These are phyloP conservation scores for Aphelocoma coerulescens DNA, from an alignment of 2,113 vertebrate genomes.

Conservation along the genomic window DNA sequence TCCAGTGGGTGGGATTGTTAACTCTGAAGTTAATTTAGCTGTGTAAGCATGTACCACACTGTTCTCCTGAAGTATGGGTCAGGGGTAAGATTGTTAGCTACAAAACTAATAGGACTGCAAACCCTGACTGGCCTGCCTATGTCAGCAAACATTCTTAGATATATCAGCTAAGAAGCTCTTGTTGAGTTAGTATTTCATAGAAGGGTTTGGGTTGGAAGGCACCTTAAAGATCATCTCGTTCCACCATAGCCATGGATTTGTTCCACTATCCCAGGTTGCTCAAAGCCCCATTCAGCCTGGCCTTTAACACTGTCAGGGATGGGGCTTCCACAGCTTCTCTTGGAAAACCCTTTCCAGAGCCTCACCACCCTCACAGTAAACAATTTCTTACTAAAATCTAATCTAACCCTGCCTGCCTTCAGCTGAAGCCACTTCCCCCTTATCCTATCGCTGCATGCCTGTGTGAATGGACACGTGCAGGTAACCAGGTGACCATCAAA, in stretches of 20 bases:
- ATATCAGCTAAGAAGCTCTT: neutral
- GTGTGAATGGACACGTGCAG: neutral
- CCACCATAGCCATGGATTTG: neutral
- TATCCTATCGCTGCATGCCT: fast-evolving
- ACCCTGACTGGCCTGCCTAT: neutral
- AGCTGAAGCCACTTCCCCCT: neutral
- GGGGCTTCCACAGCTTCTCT: neutral
- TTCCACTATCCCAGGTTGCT: neutral
- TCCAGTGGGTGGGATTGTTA: neutral
- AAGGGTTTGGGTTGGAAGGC: neutral
- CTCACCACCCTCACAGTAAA: neutral
- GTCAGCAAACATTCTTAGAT: neutral
- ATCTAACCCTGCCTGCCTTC: neutral
- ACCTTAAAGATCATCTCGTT: neutral
- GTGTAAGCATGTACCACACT: fast-evolving
- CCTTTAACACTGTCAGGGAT: neutral
- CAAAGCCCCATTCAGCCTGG: neutral
- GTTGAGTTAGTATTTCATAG: neutral
- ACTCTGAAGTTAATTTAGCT: neutral
- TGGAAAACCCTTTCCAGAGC: neutral
- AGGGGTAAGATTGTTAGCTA: neutral
- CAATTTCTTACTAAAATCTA: neutral
- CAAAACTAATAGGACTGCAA: neutral
- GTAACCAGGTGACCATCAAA: neutral
- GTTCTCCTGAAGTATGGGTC: neutral